phyloP scores from a whole-genome alignment of 2,113 vertebrate species.

The Cinclus cinclus region DNA sequence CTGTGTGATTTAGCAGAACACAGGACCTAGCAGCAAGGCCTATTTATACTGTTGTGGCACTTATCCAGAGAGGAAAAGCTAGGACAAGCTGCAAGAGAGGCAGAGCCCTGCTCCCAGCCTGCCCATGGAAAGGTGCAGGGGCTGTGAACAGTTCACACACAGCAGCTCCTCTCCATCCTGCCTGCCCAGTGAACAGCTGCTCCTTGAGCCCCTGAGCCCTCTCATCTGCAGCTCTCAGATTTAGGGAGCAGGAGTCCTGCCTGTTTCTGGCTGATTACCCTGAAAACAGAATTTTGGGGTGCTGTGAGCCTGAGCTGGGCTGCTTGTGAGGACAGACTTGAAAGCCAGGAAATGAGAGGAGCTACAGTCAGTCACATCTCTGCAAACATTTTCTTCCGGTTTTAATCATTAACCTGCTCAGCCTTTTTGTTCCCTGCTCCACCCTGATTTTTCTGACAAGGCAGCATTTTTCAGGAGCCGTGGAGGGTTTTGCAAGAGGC shows the following conservation, averaged over 20 bases:
- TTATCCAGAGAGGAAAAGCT: background rate
- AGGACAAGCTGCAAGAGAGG: constrained; percentile 11
- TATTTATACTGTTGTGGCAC: constrained; percentile 24
- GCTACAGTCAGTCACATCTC: background rate
- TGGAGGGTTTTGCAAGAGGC: background rate
- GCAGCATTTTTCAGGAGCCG: background rate
- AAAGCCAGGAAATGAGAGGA: background rate
- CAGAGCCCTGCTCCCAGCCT: background rate
- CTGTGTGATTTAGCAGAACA: background rate
- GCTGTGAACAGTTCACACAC: background rate
- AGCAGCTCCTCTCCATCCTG: background rate
- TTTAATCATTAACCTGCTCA: constrained; percentile 15
- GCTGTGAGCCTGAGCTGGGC: background rate
- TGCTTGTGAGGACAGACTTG: background rate
- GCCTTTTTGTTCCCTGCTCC: background rate
- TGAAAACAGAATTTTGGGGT: background rate
- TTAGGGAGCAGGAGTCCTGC: background rate
- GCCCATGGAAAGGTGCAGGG: background rate
- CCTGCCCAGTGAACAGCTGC: background rate
- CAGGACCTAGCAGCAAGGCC: background rate
- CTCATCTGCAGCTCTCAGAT: background rate
- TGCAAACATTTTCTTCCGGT: background rate
- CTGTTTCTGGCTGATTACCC: background rate
- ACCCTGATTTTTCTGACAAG: background rate
- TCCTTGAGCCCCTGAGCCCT: background rate